Conservation (phyloP, 2,797 vertebrate genomes). For the Microctenopoma steveboyesi region DNA sequence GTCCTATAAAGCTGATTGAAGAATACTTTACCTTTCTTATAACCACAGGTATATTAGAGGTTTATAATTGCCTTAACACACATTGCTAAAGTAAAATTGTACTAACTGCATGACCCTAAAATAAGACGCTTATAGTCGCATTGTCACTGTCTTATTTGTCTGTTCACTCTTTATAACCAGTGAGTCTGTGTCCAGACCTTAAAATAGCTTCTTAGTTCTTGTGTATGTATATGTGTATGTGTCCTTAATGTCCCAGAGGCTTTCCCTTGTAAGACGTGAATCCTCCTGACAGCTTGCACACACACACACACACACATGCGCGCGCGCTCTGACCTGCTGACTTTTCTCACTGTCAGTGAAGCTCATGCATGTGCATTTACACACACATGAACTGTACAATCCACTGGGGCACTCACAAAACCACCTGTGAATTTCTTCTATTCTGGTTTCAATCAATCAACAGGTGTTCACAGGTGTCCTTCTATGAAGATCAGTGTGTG, state of each 20-base stretch:
- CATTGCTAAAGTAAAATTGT: neutral
- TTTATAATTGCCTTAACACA: neutral
- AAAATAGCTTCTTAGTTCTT: conserved; percentile 9
- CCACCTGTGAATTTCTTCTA: conserved; percentile 8
- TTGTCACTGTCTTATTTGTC: neutral
- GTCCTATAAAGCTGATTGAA: too few species aligned
- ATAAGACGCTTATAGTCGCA: neutral
- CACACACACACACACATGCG: conserved; percentile 19
- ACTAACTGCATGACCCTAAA: neutral
- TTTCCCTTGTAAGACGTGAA: conserved; percentile 35
- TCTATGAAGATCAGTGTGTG: neutral
- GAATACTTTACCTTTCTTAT: too few species aligned
- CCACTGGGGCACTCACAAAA: neutral
- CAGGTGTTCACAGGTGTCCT: conserved; percentile 19
- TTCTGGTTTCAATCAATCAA: conserved; percentile 14
- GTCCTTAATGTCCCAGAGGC: conserved; percentile 9
- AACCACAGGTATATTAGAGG: too few species aligned
- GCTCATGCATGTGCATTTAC: neutral
- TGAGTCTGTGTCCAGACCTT: neutral
- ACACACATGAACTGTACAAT: neutral
- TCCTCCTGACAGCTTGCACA: conserved; percentile 46
- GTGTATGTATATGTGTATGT: conserved; percentile 7
- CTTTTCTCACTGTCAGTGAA: conserved; percentile 27
- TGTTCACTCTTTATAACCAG: neutral
- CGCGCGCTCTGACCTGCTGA: conserved; percentile 24